phyloP scores from a whole-genome alignment of 2,888 invertebrate genomes.

The Poecilus cupreus region DNA sequence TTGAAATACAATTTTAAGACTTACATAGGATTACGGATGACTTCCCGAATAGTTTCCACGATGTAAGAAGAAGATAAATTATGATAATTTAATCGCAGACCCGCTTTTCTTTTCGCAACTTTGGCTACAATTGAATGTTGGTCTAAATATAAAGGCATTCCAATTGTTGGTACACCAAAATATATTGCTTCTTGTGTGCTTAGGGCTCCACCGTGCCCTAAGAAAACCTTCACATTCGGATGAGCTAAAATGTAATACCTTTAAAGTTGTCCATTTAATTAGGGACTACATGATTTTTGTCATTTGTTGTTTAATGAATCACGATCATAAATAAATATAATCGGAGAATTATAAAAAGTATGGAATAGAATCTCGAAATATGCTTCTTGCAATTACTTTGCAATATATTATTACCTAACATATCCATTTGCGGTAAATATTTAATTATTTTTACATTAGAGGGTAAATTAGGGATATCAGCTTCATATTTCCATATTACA shows the following conservation, averaged over 20 bases:
- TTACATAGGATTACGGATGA: conserved; percentile 64
- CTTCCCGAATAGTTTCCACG: conserved; percentile 61
- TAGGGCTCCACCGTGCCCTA: conserved; percentile 66
- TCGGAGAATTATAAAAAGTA: too few relatives aligned
- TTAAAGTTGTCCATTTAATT: background rate
- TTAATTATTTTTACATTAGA: background rate
- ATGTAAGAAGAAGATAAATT: conserved; percentile 62
- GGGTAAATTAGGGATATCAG: conserved; percentile 64
- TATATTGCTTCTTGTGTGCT: conserved; percentile 64
- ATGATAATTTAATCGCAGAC: conserved; percentile 61
- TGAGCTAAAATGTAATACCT: conserved; percentile 59
- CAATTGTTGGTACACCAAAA: conserved; percentile 63
- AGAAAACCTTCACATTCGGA: conserved; percentile 63
- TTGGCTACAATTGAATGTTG: conserved; percentile 67
- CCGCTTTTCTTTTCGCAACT: conserved; percentile 64
- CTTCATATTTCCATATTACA: conserved; percentile 69
- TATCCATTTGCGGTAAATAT: background rate
- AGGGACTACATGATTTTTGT: too few relatives aligned
- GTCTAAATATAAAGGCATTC: conserved; percentile 68
- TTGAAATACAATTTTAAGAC: conserved; percentile 28
- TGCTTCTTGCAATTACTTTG: too few relatives aligned
- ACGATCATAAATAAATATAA: background rate
- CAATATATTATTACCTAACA: background rate
- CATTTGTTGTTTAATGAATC: too few relatives aligned
- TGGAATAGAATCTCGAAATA: too few relatives aligned